Base-by-base conservation (phyloP, 2,888 invertebrate genomes). In the Noctuana brunneofusca region DNA sequence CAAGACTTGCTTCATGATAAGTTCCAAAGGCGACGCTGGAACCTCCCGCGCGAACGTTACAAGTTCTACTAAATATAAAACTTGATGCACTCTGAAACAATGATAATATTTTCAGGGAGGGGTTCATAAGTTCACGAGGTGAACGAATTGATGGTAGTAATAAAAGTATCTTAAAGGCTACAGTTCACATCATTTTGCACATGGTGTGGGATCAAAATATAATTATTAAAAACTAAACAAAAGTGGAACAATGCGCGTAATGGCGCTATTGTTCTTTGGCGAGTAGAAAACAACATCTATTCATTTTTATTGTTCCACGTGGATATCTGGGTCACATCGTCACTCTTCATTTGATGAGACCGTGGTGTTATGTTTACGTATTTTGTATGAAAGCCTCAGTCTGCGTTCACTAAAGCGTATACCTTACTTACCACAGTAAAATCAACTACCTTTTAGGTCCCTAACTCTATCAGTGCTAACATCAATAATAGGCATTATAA, bases 261-360 rank as follows among this genome's bases (percentile, higher is more conserved):
- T 63, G 49, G 30, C 50, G 18, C 41, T 24, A 63, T 56, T 56
- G 55, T 63, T 56, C 41, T 43, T 55, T 41, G 30, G 50, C 63
- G 50, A 50, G 50, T 50, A 63, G 55, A 56, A 56, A 63, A 63
- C 63, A 56, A 63, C 32, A 50, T 63, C 56, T 63, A 63, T 56
- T 63, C 63, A 56, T 62, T 63, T 56, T 62, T 62, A 62, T 62
- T 63, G 56, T 63, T 52, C 50, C 50, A 55, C 49, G 49, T 63
- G 30, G 63, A 30, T 56, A 56, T 63, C 30, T 56, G 12, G 63
- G 63, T 63, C 63, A 63, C 62, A 56, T 38, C 55, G 41, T 62
- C 62, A 55, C 62, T 62, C 62, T 63, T 49, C 63, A 63, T 63
- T 56, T 56, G 63, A 63, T 63, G 56, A 50, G 49, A 56, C 55